A percentile compares a stretch with the other conserved stretches of the same genome.
phyloP scores from a whole-genome alignment of 2,888 invertebrate genomes.

The Xestia ashworthii region DNA sequence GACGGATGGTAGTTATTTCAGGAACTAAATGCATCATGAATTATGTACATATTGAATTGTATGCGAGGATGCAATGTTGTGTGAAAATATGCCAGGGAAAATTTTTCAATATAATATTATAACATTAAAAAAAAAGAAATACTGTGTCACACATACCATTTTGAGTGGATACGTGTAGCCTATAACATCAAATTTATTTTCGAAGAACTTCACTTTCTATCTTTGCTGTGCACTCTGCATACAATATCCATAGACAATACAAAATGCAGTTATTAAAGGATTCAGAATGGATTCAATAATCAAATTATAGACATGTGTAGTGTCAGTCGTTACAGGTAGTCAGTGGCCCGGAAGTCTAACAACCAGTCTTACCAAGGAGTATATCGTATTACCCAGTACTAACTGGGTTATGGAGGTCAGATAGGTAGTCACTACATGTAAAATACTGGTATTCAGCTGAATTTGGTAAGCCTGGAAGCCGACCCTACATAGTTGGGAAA shows the following conservation, averaged over 20 bases:
- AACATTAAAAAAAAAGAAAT: not conserved
- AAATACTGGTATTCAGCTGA: no score
- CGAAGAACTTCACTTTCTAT: not conserved
- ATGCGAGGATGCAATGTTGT: not conserved
- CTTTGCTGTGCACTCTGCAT: not conserved
- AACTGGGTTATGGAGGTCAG: no score
- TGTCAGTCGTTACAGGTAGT: not conserved
- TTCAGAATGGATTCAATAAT: no score
- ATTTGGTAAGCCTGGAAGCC: not conserved
- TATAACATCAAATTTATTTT: not conserved
- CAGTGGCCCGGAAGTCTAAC: not conserved
- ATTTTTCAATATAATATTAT: not conserved
- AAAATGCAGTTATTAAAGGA: no score
- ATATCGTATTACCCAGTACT: not conserved
- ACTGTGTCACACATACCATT: not conserved
- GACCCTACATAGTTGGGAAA: not conserved
- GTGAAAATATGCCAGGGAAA: not conserved
- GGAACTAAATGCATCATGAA: slow-evolving; percentile 11
- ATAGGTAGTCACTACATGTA: no score
- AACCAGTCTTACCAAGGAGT: not conserved
- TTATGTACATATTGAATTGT: not conserved
- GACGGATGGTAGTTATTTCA: slow-evolving; percentile 8
- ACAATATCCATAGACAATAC: no score
- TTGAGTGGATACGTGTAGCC: not conserved
- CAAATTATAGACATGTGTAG: not conserved